Evolutionary conservation across 2,888 invertebrate species (phyloP), one percentile per base, ranked within the genome.

Genomic region (Dryocosmus kuriphilus): DNA sequence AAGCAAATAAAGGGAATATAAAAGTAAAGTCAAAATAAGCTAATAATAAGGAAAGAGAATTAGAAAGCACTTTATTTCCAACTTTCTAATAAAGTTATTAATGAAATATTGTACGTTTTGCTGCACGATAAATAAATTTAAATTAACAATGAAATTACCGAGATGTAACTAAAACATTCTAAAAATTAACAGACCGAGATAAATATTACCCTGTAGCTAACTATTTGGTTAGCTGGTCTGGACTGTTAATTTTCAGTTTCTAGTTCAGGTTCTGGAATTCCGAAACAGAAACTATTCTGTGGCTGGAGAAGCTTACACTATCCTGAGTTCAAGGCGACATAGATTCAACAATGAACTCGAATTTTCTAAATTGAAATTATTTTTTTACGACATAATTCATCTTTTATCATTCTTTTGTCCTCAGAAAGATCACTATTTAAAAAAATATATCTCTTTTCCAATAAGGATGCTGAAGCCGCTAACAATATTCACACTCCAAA

Each of bases 251-350:
- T 67, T 30, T 67, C 46, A 67, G 41, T 67, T 67, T 27, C 41
- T 27, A 67, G 67, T n/a, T 67, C 30, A 46, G 46, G 27, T 46
- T 67, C 6, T 19, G n/a, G 24, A 67, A 67, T 41, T 67, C 67
- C 67, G 8, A 51, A 67, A 46, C 46, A 51, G 46, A 67, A 67
- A 67, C 46, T 67, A 67, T 67, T 67, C 30, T 67, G 67, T n/a
- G 67, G 46, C 51, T n/a, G 16, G 19, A 27, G 5, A 30, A 19
- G 30, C 24, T 67, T 51, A 22, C 14, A 65, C 24, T 35, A n/a
- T 38, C 38, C 41, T 65, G 24, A 38, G 22, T 65, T 65, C 38
- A 41, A 41, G 24, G 14, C 38, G 35, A 41, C 14, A 14, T 24
- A 19, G 1, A 22, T 46, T 65, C 16, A 65, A 46, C 65, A 65